Conservation (phyloP, 1,140 invertebrate genomes). For the Heliothis subflexa region DNA sequence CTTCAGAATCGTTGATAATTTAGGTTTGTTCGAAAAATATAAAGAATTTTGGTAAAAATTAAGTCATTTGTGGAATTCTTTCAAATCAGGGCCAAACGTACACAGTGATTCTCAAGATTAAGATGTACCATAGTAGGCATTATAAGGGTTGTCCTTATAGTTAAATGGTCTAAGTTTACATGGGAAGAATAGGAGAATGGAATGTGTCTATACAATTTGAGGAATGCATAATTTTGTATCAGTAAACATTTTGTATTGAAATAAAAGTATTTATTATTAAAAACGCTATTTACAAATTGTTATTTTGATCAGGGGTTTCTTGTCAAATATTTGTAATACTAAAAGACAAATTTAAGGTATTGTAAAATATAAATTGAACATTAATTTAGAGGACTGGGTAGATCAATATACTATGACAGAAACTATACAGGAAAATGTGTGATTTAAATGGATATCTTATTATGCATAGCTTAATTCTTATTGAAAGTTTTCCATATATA, state of each 20-base stretch:
- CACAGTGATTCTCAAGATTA: too few species aligned
- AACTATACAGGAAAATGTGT: not conserved
- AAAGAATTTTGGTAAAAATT: not conserved
- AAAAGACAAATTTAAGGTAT: too few species aligned
- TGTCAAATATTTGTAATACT: too few species aligned
- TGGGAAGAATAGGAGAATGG: slow-evolving; percentile 2
- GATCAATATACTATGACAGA: too few species aligned
- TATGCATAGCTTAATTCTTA: slow-evolving; percentile 29
- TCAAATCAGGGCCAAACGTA: too few species aligned
- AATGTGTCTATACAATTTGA: not conserved
- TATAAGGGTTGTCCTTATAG: too few species aligned
- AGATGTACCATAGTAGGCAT: too few species aligned
- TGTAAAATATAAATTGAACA: too few species aligned
- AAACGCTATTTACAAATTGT: too few species aligned
- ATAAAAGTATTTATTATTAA: not conserved
- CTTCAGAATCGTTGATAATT: not conserved
- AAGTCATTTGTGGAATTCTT: too few species aligned
- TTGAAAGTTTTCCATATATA: slow-evolving; percentile 30
- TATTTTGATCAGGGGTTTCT: too few species aligned
- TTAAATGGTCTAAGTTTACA: not conserved
- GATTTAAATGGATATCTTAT: not conserved
- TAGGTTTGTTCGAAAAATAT: not conserved
- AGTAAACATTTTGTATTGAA: not conserved
- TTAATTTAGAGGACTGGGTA: too few species aligned
- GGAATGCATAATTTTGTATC: not conserved